phyloP scores from a whole-genome alignment of 2,113 vertebrate genomes.

The Myotis davidii region DNA sequence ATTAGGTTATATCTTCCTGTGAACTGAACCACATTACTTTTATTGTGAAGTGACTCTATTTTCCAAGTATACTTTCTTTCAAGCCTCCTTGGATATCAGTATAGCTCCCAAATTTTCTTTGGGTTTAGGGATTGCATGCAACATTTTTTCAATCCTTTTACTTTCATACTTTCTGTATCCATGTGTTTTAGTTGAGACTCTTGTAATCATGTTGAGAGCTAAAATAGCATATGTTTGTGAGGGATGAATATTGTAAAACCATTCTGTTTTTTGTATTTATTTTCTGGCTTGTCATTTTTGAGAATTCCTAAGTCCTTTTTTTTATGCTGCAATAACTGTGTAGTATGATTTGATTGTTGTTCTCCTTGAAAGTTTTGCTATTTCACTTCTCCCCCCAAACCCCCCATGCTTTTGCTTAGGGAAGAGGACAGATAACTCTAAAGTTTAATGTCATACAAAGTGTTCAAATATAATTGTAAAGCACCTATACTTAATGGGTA shows the following conservation, averaged over 20 bases:
- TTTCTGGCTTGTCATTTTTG: constrained; percentile 24
- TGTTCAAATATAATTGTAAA: not conserved
- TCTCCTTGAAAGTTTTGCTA: not conserved
- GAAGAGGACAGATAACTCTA: not conserved
- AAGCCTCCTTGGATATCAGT: not conserved
- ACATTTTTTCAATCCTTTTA: not conserved
- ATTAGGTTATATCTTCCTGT: not conserved
- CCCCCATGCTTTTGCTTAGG: not conserved
- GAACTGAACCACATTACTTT: not conserved
- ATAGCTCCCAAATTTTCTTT: not conserved
- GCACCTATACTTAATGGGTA: not conserved
- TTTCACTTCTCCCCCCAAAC: not conserved
- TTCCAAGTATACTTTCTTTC: not conserved
- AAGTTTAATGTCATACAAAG: not conserved
- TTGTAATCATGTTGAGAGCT: not conserved
- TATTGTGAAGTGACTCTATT: not conserved
- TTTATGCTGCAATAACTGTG: not conserved
- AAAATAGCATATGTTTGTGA: not conserved
- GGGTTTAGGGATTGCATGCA: not conserved
- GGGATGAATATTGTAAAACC: not conserved
- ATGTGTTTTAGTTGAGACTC: not conserved
- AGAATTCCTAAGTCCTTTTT: not conserved
- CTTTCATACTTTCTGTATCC: not conserved
- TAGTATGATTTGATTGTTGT: not conserved
- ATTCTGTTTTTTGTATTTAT: not conserved